phyloP scores from a whole-genome alignment of 2,113 vertebrate species.

The Thalassoma bifasciatum region DNA sequence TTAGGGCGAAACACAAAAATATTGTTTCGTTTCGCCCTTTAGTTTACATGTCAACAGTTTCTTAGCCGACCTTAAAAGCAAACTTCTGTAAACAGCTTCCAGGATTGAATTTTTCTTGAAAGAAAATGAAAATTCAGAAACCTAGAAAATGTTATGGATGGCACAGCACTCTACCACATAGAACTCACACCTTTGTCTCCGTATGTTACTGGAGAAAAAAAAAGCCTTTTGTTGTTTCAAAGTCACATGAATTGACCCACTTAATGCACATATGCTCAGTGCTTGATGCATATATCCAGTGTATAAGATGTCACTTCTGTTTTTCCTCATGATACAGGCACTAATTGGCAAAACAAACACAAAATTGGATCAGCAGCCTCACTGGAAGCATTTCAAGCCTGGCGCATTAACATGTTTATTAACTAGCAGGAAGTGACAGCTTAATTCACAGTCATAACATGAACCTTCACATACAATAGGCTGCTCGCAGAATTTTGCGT shows the following conservation, averaged over 20 bases:
- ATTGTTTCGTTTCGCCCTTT: too few relatives aligned
- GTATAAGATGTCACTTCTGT: neutral
- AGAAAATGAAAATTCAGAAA: too few relatives aligned
- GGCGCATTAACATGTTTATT: conserved; percentile 10
- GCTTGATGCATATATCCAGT: neutral
- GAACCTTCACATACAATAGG: neutral
- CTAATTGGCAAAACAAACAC: neutral
- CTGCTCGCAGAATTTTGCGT: too few relatives aligned
- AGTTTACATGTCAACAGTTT: too few relatives aligned
- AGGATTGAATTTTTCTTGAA: too few relatives aligned
- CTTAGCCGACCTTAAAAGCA: too few relatives aligned
- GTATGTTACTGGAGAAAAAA: neutral
- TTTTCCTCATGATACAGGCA: neutral
- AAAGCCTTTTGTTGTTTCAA: neutral
- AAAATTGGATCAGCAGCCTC: neutral
- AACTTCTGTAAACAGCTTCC: too few relatives aligned
- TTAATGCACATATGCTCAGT: neutral
- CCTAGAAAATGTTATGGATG: too few relatives aligned
- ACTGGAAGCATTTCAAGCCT: conserved; percentile 15
- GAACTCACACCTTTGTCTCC: too few relatives aligned
- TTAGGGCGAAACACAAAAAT: too few relatives aligned
- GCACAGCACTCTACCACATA: too few relatives aligned
- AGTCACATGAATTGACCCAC: neutral
- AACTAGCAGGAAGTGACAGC: conserved; percentile 7
- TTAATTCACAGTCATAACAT: neutral